phyloP scores from a whole-genome alignment of 2,797 vertebrate species.

The Emydoidea blandingii region DNA sequence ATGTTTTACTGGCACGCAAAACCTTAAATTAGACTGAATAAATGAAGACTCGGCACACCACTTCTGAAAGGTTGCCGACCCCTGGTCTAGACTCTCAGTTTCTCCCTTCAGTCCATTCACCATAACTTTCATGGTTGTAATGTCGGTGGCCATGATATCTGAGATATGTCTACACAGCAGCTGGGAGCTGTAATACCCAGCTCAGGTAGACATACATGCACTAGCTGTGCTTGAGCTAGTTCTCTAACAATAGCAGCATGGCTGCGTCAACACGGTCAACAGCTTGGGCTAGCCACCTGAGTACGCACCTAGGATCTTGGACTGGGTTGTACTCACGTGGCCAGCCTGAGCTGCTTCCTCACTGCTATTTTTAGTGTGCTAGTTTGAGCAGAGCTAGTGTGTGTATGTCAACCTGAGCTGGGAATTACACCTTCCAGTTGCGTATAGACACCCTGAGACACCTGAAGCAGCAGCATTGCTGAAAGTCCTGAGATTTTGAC shows the following conservation, averaged over 20 bases:
- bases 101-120: neutral
- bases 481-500: neutral
- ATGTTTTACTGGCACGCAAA: too few relatives aligned
- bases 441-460: neutral
- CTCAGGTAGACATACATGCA: neutral
- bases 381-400: neutral
- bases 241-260: neutral
- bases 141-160: neutral
- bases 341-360: neutral
- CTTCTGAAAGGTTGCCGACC: too few relatives aligned
- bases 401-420: neutral
- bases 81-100: neutral
- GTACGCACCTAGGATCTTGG: neutral
- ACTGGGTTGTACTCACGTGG: neutral
- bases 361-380: neutral
- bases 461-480: neutral
- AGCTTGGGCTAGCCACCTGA: neutral
- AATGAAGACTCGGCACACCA: too few relatives aligned
- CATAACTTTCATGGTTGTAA: neutral
- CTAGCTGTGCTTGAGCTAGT: neutral
- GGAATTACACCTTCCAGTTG: neutral
- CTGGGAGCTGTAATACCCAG: neutral
- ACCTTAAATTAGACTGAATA: too few relatives aligned
- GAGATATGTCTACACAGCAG: neutral
- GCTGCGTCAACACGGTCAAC: neutral